These are phyloP conservation scores for Silvanus unidentatus DNA, from an alignment of 2,888 invertebrate species.

Conservation along the genomic window DNA sequence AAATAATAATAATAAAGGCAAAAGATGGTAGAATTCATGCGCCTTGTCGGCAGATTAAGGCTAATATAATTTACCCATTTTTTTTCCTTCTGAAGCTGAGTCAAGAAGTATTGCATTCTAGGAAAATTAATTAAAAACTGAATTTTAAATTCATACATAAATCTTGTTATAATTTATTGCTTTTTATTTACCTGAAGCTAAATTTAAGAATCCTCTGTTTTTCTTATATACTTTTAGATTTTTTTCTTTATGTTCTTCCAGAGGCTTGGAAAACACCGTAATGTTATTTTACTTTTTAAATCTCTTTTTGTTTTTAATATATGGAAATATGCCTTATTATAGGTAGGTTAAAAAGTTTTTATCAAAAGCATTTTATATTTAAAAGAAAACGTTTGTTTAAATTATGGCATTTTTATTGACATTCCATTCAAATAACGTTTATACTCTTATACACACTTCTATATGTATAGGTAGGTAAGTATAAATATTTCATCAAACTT, in stretches of 20 bases:
- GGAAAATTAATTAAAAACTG: constrained; percentile 38
- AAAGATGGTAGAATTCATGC: constrained; percentile 14
- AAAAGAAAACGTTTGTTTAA: constrained; percentile 23
- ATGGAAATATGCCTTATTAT: too few species aligned
- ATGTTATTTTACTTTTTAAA: too few species aligned
- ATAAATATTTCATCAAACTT: too few species aligned
- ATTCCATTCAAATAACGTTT: constrained; percentile 22
- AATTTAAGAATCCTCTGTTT: constrained; percentile 2
- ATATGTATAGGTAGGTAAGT: too few species aligned
- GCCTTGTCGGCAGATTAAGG: constrained; percentile 16
- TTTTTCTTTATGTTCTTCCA: not conserved
- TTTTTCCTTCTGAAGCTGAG: constrained; percentile 21
- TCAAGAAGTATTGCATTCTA: constrained; percentile 31
- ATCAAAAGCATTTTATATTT: constrained; percentile 2
- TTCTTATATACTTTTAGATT: too few species aligned
- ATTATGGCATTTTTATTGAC: constrained; percentile 29
- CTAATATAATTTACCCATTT: constrained; percentile 33
- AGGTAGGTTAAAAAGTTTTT: constrained; percentile 4
- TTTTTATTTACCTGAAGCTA: constrained; percentile 31
- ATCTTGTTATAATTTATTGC: constrained; percentile 35
- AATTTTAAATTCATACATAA: constrained; percentile 36
- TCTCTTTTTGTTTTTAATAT: too few species aligned
- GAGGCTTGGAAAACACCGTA: not conserved
- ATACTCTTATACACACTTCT: not conserved
- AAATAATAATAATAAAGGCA: not conserved